Evolutionary conservation across 2,888 invertebrate genomes (phyloP).

Genomic region (Standfussiana lucernea): DNA sequence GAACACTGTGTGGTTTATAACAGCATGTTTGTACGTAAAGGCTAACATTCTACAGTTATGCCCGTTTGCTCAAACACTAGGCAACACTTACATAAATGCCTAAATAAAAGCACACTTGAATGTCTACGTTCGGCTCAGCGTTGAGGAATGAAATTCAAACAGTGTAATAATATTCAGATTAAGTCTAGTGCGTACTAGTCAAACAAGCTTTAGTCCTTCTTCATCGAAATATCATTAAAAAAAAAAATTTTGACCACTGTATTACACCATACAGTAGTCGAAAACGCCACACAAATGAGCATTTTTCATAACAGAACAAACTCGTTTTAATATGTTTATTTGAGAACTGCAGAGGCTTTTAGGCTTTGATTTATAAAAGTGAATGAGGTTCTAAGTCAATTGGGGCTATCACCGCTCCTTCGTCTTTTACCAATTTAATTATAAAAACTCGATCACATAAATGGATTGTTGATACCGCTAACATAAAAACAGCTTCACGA

Average conservation of each 20-base stretch:
- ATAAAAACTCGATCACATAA: constrained; percentile 53
- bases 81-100: background rate
- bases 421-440: constrained; percentile 45
- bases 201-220: background rate
- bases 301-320: constrained; percentile 13
- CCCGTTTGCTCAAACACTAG: background rate
- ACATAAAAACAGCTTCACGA: constrained; percentile 53
- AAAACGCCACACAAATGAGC: background rate
- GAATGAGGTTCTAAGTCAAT: constrained; percentile 35
- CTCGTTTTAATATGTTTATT: constrained; percentile 2
- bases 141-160: background rate
- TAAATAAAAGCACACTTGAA: background rate
- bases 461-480: constrained; percentile 55
- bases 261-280: background rate
- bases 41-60: background rate
- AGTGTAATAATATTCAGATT: background rate
- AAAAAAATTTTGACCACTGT: too few species aligned
- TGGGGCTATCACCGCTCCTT: constrained; percentile 24
- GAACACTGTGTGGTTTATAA: background rate
- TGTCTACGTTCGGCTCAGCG: background rate
- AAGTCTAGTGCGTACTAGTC: background rate
- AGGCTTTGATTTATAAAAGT: background rate
- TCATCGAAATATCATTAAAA: background rate
- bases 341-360: background rate
- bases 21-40: background rate